Evolutionary conservation across 2,888 invertebrate species (phyloP), one percentile per base, ranked within the genome.

Genomic region (Caenorhabditis sp.): DNA sequence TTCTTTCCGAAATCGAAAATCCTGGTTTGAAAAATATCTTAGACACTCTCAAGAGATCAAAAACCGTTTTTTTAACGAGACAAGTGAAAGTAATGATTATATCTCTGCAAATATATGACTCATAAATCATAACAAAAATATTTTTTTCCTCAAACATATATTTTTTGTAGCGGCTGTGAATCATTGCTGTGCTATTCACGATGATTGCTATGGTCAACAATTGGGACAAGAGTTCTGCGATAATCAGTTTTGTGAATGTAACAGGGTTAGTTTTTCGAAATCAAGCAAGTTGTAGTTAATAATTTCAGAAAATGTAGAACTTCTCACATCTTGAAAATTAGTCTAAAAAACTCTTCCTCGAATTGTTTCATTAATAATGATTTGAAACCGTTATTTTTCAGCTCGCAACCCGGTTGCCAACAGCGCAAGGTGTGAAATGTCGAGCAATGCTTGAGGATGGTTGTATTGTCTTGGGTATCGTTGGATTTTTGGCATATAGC

Each of bases 181-280:
- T 59, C 81, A 82, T 60, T 82, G 81, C 54, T 82, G 81, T 57
- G 81, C 78, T 1, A 66, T 80, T 27, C 81, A 82, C 67, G 81
- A 82, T 26, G 81, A 82, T 36, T 82, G 81, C 43, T 82, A 82
- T 64, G 79, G 74, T 0, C 70, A 73, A 20, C 78, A 78, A 43
- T 20, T 31, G 20, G 78, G 78, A 14, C 81, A 77, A 53, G 66
- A 65, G 0, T 38, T 56, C 10, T 82, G 81, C 63, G 81, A 82
- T 49, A 27, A 63, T 2, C 72, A 80, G 1, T 80, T 82, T 54
- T 76, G 77, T 56, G 63, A 67, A 10, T 82, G 81, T 63, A 75
- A 78, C 53, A 57, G 67, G 50, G 81, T 78, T 20, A 59, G 58
- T 23, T 43, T 17, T n/a, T n/a, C n/a, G n/a, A n/a, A n/a, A n/a